Conservation (phyloP, 1,140 invertebrate genomes). For the Zaprionus capensis region DNA sequence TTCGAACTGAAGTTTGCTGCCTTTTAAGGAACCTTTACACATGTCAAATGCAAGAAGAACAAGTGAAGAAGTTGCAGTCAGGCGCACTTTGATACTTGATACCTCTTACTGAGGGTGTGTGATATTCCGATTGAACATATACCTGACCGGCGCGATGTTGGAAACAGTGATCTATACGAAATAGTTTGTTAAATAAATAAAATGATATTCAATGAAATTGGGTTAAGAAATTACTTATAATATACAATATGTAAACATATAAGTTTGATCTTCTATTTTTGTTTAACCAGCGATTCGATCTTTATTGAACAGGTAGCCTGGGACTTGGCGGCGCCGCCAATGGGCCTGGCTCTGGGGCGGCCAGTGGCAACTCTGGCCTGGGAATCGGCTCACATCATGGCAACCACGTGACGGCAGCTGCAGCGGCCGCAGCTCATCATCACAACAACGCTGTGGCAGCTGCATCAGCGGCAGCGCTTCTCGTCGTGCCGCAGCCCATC, state of each 20-base stretch:
- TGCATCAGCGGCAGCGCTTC: constrained; percentile 85
- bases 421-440: constrained; percentile 70
- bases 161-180: too few relatives aligned
- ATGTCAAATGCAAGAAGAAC: constrained; percentile 7
- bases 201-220: too few relatives aligned
- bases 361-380: constrained; percentile 85
- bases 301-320: constrained; percentile 51
- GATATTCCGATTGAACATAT: too few relatives aligned
- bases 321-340: constrained; percentile 53
- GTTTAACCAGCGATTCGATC: not conserved
- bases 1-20: constrained; percentile 10
- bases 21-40: constrained; percentile 25
- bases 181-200: too few relatives aligned
- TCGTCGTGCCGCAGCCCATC: constrained; percentile 96
- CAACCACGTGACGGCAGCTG: constrained; percentile 60
- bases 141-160: too few relatives aligned
- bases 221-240: too few relatives aligned
- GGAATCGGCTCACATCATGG: constrained; percentile 65
- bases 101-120: too few relatives aligned
- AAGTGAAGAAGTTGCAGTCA: not conserved
- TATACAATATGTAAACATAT: too few relatives aligned
- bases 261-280: too few relatives aligned
- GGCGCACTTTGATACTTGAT: not conserved
- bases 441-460: constrained; percentile 84
- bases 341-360: constrained; percentile 42